Conservation (phyloP, 2,888 invertebrate genomes). For the Meliscaeva auricollis region DNA sequence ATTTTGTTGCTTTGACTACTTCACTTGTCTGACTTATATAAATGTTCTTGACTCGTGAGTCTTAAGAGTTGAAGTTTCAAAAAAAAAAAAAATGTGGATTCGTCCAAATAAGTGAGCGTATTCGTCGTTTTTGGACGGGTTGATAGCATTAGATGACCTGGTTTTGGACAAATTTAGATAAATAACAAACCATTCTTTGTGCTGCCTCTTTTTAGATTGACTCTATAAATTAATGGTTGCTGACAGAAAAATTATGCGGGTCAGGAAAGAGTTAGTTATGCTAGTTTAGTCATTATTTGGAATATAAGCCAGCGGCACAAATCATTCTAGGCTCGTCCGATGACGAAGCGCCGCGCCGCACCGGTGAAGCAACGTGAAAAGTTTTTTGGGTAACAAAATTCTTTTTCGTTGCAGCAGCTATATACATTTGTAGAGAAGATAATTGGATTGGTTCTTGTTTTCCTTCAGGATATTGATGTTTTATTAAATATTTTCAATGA, state of each 20-base stretch:
- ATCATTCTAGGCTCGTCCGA: neutral
- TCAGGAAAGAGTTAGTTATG: conserved; percentile 40
- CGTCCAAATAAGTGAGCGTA: neutral
- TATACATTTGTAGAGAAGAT: too few species aligned
- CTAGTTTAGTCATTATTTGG: conserved; percentile 35
- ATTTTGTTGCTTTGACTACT: conserved; percentile 33
- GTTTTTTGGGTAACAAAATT: conserved; percentile 14
- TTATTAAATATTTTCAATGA: too few species aligned
- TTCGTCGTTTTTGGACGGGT: conserved; percentile 17
- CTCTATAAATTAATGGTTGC: conserved; percentile 3
- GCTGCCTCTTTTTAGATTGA: conserved; percentile 1
- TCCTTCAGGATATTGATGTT: too few species aligned
- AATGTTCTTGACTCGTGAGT: conserved; percentile 29
- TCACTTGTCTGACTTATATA: conserved; percentile 29
- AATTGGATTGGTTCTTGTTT: too few species aligned
- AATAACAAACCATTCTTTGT: conserved; percentile 31
- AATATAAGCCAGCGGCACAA: conserved; percentile 11
- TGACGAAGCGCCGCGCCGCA: neutral
- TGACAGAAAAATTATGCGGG: conserved; percentile 41
- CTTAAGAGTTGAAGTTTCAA: neutral
- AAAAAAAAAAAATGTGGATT: neutral
- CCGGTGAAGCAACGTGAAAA: neutral
- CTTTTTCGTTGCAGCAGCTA: too few species aligned
- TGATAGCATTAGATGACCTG: conserved; percentile 56
- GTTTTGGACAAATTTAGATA: conserved; percentile 55